phyloP scores from a whole-genome alignment of 2,113 vertebrate genomes.

The Dipodomys merriami region DNA sequence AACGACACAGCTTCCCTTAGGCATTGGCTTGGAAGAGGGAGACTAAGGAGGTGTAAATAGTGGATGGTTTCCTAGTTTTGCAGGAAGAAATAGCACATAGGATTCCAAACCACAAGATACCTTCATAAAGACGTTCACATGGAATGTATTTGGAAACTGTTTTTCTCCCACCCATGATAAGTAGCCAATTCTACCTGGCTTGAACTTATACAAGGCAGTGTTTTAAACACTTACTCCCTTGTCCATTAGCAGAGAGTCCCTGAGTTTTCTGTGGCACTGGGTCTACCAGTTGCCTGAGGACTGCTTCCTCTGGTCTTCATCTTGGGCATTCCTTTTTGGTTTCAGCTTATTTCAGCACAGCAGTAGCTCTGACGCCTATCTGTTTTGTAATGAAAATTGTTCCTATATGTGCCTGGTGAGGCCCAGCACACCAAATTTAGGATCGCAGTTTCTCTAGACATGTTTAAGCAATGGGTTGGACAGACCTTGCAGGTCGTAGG shows the following conservation, averaged over 20 bases:
- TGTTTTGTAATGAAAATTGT: neutral
- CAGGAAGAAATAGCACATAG: neutral
- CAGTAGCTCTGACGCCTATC: neutral
- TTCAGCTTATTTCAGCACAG: neutral
- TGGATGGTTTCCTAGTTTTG: conserved; percentile 29
- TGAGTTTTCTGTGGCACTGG: neutral
- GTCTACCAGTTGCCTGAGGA: neutral
- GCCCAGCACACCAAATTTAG: neutral
- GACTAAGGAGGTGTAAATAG: neutral
- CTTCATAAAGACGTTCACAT: conserved; percentile 19
- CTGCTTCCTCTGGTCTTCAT: neutral
- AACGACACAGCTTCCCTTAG: neutral
- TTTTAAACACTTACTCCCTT: conserved; percentile 20
- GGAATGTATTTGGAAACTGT: neutral
- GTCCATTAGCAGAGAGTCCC: neutral
- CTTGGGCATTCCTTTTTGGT: neutral
- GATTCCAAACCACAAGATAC: conserved; percentile 40
- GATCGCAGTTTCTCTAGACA: neutral
- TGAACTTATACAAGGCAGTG: neutral
- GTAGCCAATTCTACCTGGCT: conserved; percentile 28
- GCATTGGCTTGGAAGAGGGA: conserved; percentile 10
- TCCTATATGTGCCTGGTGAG: neutral
- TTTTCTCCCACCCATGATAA: neutral
- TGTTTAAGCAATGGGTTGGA: neutral
- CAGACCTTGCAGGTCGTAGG: neutral